Evolutionary conservation across 2,888 invertebrate genomes (phyloP), one percentile per base, ranked within the genome.

Genomic region (Sphaerophoria taeniata): DNA sequence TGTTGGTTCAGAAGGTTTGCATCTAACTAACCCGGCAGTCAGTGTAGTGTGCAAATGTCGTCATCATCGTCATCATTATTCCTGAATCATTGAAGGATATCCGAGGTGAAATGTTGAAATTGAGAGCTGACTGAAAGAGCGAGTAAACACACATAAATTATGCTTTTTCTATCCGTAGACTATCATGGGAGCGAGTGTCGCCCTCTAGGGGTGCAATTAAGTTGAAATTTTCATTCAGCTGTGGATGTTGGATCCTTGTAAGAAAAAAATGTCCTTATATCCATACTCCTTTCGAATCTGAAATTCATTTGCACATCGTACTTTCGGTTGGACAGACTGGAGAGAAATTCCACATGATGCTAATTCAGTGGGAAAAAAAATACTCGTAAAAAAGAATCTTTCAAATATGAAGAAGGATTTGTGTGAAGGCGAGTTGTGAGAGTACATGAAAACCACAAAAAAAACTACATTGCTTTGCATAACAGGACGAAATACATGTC

Each of bases 131-230:
- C 51, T 7, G 51, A 24, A 11, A 1, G 6, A 53, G 31, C 24
- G 14, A 63, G 43, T 47, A 69, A 72, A 73, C 73, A 72, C 55
- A 72, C 71, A 67, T 60, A 53, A 45, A 47, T 65, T 67, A 51
- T 73, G 24, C 67, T 61, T 56, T 70, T 51, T 31, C 45, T 33
- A 39, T 39, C 33, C 34, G 55, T 49, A 56, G 73, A 74, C 63
- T 70, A 53, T 61, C 47, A 24, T 49, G 60, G 51, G 33, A 47
- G 14, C 31, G 65, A 77, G 49, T 53, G 36, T 71, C 65, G 14
- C 67, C 47, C 81, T 58, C 72, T 77, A 71, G 71, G 60, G 77
- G 67, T 51, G 61, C 78, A 82, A 82, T 78, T 78, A 73, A 43
- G 56, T 39, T 69, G 49, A 77, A 73, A 82, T 55, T 77, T 82